Evolutionary conservation across 2,797 vertebrate species (phyloP).

Genomic region (Coracias cyanogaster): DNA sequence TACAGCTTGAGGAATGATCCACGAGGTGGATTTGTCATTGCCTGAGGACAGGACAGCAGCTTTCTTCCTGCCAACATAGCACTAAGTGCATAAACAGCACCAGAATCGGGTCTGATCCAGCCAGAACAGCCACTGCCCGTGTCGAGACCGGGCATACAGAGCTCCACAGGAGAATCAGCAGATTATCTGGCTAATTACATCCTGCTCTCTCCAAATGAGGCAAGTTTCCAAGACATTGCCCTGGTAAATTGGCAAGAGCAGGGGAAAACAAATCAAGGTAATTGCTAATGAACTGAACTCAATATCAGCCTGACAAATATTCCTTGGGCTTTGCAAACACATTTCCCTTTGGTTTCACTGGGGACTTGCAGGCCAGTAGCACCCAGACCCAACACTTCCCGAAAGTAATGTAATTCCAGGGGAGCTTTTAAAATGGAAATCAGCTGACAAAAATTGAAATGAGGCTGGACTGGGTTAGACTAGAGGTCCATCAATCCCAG

Average conservation of each 20-base stretch:
- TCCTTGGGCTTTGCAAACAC: slow-evolving; percentile 8
- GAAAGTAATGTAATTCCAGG: neutral
- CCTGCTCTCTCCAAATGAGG: slow-evolving; percentile 54
- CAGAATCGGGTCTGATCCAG: slow-evolving; percentile 59
- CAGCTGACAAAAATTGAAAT: neutral
- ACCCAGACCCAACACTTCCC: neutral
- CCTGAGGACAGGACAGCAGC: slow-evolving; percentile 16
- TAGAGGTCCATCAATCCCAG: neutral
- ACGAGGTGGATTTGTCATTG: slow-evolving; percentile 39
- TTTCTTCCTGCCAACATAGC: slow-evolving; percentile 1
- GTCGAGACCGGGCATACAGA: neutral
- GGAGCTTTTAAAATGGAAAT: slow-evolving; percentile 12
- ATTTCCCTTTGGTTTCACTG: neutral
- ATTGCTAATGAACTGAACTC: slow-evolving; percentile 49
- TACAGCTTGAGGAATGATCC: slow-evolving; percentile 3
- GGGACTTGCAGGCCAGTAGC: neutral
- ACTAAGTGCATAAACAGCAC: slow-evolving; percentile 3
- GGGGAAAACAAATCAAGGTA: slow-evolving; percentile 43
- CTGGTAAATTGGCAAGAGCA: slow-evolving; percentile 50
- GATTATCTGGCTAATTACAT: slow-evolving; percentile 70
- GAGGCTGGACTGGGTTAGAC: neutral
- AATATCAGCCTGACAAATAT: slow-evolving; percentile 29
- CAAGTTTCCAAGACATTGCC: neutral
- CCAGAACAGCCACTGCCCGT: neutral
- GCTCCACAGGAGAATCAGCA: slow-evolving; percentile 18